Conservation (phyloP, 2,113 vertebrate genomes). For the Lagopus leucura region DNA sequence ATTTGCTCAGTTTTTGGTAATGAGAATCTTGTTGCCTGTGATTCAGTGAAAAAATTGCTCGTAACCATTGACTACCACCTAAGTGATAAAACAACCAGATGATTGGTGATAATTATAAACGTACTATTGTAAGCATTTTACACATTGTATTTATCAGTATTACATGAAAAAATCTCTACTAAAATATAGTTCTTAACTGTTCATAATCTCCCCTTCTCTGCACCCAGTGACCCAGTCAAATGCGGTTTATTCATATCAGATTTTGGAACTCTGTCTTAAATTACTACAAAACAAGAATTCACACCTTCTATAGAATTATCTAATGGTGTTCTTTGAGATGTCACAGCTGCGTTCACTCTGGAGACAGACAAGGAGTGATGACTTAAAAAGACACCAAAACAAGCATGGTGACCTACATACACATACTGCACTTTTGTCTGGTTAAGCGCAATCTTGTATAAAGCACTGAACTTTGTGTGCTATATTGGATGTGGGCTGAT, state of each 20-base stretch:
- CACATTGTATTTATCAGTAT: background rate
- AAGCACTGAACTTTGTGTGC: background rate
- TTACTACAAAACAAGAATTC: background rate
- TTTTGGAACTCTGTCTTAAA: background rate
- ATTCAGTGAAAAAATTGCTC: rapidly evolving
- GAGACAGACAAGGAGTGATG: background rate
- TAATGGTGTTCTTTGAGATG: background rate
- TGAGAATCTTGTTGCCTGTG: rapidly evolving
- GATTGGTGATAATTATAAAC: background rate
- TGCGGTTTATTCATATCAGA: background rate
- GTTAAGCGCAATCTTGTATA: rapidly evolving
- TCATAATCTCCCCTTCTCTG: background rate
- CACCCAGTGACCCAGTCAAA: background rate
- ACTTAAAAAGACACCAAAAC: background rate
- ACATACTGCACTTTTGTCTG: background rate
- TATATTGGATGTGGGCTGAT: rapidly evolving
- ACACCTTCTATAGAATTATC: background rate
- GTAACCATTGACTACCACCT: background rate
- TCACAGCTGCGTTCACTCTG: background rate
- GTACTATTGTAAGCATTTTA: background rate
- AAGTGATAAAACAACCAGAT: background rate
- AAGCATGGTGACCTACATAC: background rate
- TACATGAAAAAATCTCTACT: background rate
- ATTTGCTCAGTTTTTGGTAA: background rate
- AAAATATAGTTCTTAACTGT: background rate